Base-by-base conservation (phyloP, 1,140 invertebrate species). In the Camponotus floridanus region DNA sequence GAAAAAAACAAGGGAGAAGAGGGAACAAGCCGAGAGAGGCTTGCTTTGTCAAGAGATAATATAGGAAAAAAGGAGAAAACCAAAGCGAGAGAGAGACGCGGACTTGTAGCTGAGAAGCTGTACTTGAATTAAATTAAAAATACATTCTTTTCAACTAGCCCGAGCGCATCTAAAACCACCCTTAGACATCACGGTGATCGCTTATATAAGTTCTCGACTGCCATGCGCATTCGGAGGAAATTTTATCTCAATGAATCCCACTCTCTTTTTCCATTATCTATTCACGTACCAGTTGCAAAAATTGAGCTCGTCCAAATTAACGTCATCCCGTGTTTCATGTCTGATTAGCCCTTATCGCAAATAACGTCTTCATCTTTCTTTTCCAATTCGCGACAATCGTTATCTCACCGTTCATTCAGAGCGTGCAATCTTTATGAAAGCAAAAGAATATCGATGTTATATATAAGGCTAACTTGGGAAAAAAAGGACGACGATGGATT, bases 111-210 rank as follows among this genome's bases (percentile, higher is more conserved):
- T 26, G 67, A 76, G 62, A 73, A 70, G 55, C 70, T 86, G 31
- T 65, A 59, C 42, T 59, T 0, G 84, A 78, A 33, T 83, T 70
- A 86, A 83, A 89, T 88, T 86, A 88, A 89, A 88, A 86, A 88
- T 83, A 86, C 87, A 79, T 85, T 83, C 76, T 18, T 81, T 67
- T 78, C 31, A 65, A 64, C 70, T 76, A 83, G 9, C 73, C 13
- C 48, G 48, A 51, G n/a, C 33, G 45, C 45, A 26, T 2, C 45
- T 64, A 85, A 85, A n/a, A 76, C 8, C 57, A 31, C 3, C 59
- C n/a, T 71, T 13, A 26, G 36, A 81, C 65, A 36, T 73, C 51
- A 57, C 51, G 21, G 36, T 31, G 36, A 33, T 33, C 51, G 39
- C 55, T 81, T 73, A 61, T 59, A 59, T 59, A 59, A 81, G 73